Evolutionary conservation across 2,888 invertebrate species (phyloP).

Genomic region (Spisula solida): DNA sequence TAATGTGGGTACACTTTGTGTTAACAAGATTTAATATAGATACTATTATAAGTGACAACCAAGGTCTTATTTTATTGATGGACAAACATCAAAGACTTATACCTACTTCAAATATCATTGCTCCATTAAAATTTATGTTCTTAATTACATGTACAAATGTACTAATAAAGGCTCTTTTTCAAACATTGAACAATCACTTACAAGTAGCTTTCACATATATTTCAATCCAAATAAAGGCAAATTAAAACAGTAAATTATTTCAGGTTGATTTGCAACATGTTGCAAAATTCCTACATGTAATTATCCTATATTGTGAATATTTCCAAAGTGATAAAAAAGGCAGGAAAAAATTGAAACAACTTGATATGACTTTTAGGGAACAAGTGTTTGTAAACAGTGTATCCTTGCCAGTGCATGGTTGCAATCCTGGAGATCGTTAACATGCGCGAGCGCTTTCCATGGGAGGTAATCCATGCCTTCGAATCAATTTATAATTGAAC

Average conservation of each 20-base stretch:
- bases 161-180: neutral
- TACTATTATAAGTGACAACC: neutral
- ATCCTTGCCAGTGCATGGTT: neutral
- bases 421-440: too few species aligned
- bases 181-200: neutral
- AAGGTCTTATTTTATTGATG: neutral
- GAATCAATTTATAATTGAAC: too few species aligned
- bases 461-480: too few species aligned
- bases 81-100: neutral
- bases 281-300: too few species aligned
- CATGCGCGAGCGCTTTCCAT: too few species aligned
- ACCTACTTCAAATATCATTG: neutral
- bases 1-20: neutral
- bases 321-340: too few species aligned
- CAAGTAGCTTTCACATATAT: neutral
- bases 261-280: neutral
- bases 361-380: neutral
- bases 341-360: too few species aligned
- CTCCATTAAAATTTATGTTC: neutral
- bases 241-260: neutral
- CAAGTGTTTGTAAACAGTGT: neutral
- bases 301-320: too few species aligned
- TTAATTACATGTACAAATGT: neutral
- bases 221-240: neutral
- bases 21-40: constrained; percentile 2